These are phyloP conservation scores for Podotricha telesiphe DNA, from an alignment of 2,888 invertebrate genomes.

Conservation along the genomic window DNA sequence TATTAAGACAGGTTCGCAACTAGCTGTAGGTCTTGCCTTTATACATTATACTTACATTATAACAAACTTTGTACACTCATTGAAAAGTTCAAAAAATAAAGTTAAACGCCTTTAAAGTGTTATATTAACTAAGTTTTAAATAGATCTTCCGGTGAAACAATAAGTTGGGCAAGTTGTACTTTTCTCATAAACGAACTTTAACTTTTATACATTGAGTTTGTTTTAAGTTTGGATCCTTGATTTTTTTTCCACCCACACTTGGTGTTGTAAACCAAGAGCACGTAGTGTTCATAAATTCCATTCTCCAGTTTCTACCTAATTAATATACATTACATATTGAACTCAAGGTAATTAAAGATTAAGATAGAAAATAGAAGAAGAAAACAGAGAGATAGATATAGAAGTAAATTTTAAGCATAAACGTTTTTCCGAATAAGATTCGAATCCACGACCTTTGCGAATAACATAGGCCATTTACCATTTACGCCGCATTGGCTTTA, in stretches of 20 bases:
- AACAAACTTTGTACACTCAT: slow-evolving; percentile 36
- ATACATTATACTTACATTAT: slow-evolving; percentile 40
- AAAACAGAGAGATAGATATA: no score
- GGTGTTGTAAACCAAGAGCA: no score
- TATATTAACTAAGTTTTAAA: slow-evolving; percentile 41
- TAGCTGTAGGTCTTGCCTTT: slow-evolving; percentile 18
- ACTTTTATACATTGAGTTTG: slow-evolving; percentile 5
- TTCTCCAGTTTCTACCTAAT: no score
- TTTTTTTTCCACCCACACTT: background rate
- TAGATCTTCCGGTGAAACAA: slow-evolving; percentile 36
- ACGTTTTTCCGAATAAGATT: no score
- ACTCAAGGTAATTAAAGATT: no score
- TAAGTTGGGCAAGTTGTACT: slow-evolving; percentile 35
- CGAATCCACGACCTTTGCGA: no score
- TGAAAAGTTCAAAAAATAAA: slow-evolving; percentile 44
- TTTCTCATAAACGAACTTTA: slow-evolving; percentile 33
- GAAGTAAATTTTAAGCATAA: no score
- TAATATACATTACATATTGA: no score
- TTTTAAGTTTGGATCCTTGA: slow-evolving; percentile 14
- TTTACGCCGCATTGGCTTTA: slow-evolving; percentile 14
- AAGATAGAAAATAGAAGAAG: no score
- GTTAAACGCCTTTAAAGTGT: slow-evolving; percentile 43
- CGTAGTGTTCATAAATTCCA: no score
- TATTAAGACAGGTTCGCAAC: background rate
- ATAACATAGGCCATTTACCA: no score